Percentiles rank a stretch among this genome's conserved stretches.
These are phyloP conservation scores for Rhimphoctona megacephalus DNA, from an alignment of 2,888 invertebrate genomes.

Conservation along the genomic window DNA sequence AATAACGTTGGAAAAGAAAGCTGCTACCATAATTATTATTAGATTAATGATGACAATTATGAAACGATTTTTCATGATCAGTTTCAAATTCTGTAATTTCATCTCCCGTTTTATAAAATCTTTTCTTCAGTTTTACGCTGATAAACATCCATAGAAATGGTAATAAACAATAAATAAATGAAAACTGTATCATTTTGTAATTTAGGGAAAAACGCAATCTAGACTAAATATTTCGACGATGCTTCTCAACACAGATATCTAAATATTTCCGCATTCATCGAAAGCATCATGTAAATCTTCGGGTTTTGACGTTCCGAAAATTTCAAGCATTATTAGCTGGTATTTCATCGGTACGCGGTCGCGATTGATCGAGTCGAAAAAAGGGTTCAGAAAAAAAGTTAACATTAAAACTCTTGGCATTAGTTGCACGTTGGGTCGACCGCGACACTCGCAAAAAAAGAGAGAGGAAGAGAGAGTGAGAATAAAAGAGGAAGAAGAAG, in stretches of 20 bases:
- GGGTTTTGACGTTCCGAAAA: slow-evolving; percentile 29
- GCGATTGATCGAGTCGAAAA: slow-evolving; percentile 26
- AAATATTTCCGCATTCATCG: not conserved
- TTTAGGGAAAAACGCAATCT: not conserved
- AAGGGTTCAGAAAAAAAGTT: not conserved
- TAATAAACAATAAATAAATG: not conserved
- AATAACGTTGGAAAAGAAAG: too few species aligned
- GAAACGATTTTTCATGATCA: too few species aligned
- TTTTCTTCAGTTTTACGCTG: too few species aligned
- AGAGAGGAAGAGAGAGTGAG: slow-evolving; percentile 6
- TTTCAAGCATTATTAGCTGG: slow-evolving; percentile 41
- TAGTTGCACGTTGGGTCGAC: slow-evolving; percentile 59
- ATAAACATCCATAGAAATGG: too few species aligned
- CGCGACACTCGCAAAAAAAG: slow-evolving; percentile 41
- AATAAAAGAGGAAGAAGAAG: slow-evolving; percentile 12
- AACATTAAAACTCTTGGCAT: slow-evolving; percentile 54
- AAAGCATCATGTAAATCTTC: not conserved
- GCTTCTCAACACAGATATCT: not conserved
- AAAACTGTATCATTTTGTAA: not conserved
- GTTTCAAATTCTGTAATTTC: too few species aligned
- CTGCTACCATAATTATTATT: too few species aligned
- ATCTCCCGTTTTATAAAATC: too few species aligned
- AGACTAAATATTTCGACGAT: not conserved
- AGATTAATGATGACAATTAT: too few species aligned
- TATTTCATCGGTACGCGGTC: slow-evolving; percentile 34